Percentiles rank a stretch among this genome's conserved stretches.
Conservation (phyloP, 2,113 vertebrate genomes). For the Pogona vitticeps region DNA sequence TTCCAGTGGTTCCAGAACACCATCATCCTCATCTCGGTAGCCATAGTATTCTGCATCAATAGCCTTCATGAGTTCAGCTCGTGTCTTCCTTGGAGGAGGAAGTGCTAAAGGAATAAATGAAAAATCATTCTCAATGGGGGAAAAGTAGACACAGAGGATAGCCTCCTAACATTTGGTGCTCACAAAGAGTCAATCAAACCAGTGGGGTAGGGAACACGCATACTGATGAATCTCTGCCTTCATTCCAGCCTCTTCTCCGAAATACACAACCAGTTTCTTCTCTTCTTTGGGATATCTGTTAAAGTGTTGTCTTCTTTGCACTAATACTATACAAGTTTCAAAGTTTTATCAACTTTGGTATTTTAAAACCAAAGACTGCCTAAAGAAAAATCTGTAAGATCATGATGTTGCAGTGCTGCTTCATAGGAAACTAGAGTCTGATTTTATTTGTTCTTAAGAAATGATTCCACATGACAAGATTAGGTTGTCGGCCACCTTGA, state of each 20-base stretch:
- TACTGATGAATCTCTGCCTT: not conserved
- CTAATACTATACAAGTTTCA: not conserved
- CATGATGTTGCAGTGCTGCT: not conserved
- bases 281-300: not conserved
- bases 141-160: not conserved
- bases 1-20: slow-evolving; percentile 91
- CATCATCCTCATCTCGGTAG: slow-evolving; percentile 95
- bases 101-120: slow-evolving; percentile 74
- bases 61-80: slow-evolving; percentile 95
- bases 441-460: not conserved
- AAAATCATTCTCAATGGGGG: not conserved
- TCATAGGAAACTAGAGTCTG: not conserved
- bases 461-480: not conserved
- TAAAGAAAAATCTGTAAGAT: not conserved
- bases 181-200: not conserved
- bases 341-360: not conserved
- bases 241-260: rapidly evolving
- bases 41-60: slow-evolving; percentile 97
- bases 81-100: slow-evolving; percentile 88
- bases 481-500: not conserved
- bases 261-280: not conserved
- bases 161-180: rapidly evolving
- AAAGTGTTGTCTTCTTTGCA: not conserved
- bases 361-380: not conserved
- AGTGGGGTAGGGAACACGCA: not conserved